Evolutionary conservation across 2,797 vertebrate species (phyloP).

Genomic region (Natrix natrix): DNA sequence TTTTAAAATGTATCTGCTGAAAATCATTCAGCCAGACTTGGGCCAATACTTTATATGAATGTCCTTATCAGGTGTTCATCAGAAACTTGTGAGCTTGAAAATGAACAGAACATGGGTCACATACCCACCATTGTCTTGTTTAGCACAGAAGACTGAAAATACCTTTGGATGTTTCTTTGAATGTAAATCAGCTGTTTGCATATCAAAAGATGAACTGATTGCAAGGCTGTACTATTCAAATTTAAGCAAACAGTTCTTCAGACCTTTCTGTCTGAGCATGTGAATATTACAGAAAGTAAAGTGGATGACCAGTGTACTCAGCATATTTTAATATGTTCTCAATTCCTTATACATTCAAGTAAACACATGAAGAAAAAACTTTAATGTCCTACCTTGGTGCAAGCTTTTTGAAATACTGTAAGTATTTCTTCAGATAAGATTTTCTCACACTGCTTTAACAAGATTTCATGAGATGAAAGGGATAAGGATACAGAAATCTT

Average conservation of each 20-base stretch:
- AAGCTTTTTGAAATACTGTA: neutral
- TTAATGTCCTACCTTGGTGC: neutral
- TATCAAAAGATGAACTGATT: neutral
- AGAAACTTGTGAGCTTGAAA: neutral
- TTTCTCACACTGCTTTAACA: neutral
- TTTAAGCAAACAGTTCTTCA: neutral
- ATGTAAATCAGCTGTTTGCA: neutral
- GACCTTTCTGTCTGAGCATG: neutral
- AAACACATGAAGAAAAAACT: neutral
- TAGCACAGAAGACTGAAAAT: neutral
- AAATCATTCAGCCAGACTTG: constrained; percentile 11
- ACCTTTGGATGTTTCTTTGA: neutral
- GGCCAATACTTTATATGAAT: neutral
- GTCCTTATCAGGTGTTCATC: neutral
- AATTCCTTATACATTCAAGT: neutral
- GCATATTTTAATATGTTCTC: neutral
- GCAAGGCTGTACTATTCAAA: neutral
- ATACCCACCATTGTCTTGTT: neutral
- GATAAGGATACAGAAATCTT: neutral
- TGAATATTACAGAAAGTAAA: neutral
- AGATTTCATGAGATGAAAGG: neutral
- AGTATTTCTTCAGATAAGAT: neutral
- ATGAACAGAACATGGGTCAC: neutral
- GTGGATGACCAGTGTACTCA: constrained; percentile 3
- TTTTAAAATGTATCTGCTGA: constrained; percentile 27